phyloP scores from a whole-genome alignment of 2,113 vertebrate genomes.

The Psilopogon haemacephalus region DNA sequence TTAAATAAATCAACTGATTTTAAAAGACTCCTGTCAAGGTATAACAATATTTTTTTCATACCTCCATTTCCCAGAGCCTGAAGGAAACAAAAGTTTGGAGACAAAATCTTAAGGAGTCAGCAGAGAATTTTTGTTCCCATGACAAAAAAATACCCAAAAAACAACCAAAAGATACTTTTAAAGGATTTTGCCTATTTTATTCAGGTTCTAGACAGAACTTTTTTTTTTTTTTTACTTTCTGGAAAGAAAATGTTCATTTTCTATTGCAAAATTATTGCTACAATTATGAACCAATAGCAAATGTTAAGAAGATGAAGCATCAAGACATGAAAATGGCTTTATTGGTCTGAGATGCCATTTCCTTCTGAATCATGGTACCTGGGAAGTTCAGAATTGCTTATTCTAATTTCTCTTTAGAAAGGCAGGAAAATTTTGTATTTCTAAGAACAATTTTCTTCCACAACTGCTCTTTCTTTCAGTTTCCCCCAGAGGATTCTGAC shows the following conservation, averaged over 20 bases:
- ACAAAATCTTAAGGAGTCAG: background rate
- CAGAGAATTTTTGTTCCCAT: background rate
- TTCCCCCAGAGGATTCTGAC: background rate
- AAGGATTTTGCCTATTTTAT: background rate
- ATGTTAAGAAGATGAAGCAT: background rate
- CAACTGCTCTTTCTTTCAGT: background rate
- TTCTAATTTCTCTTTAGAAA: background rate
- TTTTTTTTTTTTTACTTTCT: background rate
- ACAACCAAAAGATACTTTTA: background rate
- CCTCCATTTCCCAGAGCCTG: background rate
- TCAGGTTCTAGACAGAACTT: background rate
- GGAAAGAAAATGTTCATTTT: background rate
- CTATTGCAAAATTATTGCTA: background rate
- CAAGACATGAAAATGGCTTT: background rate
- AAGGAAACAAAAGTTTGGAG: background rate
- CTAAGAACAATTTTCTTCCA: background rate
- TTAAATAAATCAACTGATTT: background rate
- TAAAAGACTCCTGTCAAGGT: background rate
- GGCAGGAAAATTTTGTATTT: background rate
- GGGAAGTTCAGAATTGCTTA: background rate
- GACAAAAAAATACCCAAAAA: background rate
- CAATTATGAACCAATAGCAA: background rate
- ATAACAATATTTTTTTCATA: accelerated
- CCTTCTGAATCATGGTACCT: background rate
- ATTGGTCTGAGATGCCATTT: background rate